Conservation (phyloP, 2,888 invertebrate species). For the Eretmocerus hayati region DNA sequence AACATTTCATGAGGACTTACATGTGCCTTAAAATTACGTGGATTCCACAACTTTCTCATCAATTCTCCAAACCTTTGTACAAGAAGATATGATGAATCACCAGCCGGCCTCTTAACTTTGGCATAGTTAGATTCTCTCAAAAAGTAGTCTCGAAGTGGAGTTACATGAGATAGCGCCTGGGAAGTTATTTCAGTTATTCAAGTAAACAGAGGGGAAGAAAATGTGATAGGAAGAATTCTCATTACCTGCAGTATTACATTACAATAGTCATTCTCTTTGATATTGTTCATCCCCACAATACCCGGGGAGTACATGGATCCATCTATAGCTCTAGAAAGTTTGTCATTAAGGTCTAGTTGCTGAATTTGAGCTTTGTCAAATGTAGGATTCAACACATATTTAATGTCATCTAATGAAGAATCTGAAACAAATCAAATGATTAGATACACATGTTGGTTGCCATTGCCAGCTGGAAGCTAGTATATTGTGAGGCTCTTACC, state of each 20-base stretch:
- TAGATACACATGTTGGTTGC: no score
- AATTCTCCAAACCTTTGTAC: slow-evolving; percentile 93
- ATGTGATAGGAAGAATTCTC: neutral
- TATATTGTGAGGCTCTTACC: no score
- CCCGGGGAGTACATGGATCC: slow-evolving; percentile 95
- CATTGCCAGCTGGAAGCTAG: no score
- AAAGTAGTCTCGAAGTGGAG: slow-evolving; percentile 91
- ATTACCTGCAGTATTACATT: slow-evolving; percentile 92
- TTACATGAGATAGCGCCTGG: slow-evolving; percentile 90
- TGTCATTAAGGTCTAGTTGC: slow-evolving; percentile 72
- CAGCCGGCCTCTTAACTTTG: slow-evolving; percentile 83
- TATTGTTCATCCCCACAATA: slow-evolving; percentile 97
- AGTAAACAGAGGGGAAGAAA: slow-evolving; percentile 3
- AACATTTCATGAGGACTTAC: slow-evolving; percentile 99
- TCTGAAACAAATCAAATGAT: slow-evolving; percentile 56
- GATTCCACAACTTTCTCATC: slow-evolving; percentile 97
- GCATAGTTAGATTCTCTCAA: slow-evolving; percentile 89
- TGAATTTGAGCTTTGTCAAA: slow-evolving; percentile 78
- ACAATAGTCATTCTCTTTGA: slow-evolving; percentile 99
- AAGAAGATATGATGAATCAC: slow-evolving; percentile 86
- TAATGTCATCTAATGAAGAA: slow-evolving; percentile 95
- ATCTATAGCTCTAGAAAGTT: slow-evolving; percentile 90
- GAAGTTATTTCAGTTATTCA: slow-evolving; percentile 30
- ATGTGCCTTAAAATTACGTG: slow-evolving; percentile 97
- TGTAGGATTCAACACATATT: slow-evolving; percentile 96